Evolutionary conservation across 2,113 vertebrate genomes (phyloP), one percentile per base, ranked within the genome.

Genomic region (Athene noctua): DNA sequence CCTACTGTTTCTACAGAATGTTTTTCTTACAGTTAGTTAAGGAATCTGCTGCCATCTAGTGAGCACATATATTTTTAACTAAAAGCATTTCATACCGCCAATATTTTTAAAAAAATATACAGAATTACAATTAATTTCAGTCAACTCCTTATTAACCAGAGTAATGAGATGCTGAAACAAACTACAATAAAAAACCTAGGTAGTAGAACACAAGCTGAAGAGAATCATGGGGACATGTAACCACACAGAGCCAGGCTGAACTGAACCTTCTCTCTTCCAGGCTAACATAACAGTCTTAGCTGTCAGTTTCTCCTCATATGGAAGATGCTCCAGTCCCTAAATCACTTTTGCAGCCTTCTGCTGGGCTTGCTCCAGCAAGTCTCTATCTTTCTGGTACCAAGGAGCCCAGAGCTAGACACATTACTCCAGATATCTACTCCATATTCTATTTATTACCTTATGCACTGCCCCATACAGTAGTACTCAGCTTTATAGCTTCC

Each of bases 1-100:
- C 5, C 38, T 66, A 62, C 4, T 54, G 11, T 29, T 57, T 71
- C 44, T 47, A 63, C 27, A 40, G 36, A 59, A 87, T 15, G 34
- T 15, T 40, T 85, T 47, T 91, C 65, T 67, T 47, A 74, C 11
- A 38, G 70, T 88, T 88, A 86, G 67, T 90, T 87, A 94, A 59
- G 73, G 80, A 91, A 96, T 67, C 63, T 97, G 94, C 97, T 95
- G 97, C 97, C 97, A 97, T 70, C 97, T 97, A 97, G 97, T 88
- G 97, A 95, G 88, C 55, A 62, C 10, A 88, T 21, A 42, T 15
- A 63, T 94, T 75, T 81, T 26, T 67, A 90, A 88, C 79, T 86
- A 80, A 89, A 88, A 83, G 32, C 23, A 47, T 38, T 74, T 78
- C 44, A 88, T 42, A 83, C 63, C 10, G 32, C 21, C 32, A 66